phyloP scores from a whole-genome alignment of 2,888 invertebrate genomes.

The Tenodera sinensis region DNA sequence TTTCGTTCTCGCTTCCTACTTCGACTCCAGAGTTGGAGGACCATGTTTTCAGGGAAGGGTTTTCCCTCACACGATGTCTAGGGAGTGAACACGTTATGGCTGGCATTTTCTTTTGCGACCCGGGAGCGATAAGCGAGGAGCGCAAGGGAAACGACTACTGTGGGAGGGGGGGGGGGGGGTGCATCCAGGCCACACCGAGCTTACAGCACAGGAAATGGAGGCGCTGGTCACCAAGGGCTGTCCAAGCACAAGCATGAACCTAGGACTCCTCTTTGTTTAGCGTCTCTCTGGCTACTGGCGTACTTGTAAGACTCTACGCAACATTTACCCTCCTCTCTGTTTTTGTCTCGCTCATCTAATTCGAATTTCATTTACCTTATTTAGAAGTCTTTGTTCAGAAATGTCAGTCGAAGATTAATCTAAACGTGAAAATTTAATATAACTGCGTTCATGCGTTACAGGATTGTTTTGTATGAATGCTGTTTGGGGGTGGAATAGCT shows the following conservation, averaged over 20 bases:
- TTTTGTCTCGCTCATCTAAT: too few relatives aligned
- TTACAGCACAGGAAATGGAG: background rate
- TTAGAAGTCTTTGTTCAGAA: too few relatives aligned
- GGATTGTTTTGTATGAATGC: too few relatives aligned
- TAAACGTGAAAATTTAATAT: too few relatives aligned
- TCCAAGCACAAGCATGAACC: background rate
- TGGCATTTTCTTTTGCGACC: background rate
- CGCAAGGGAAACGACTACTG: background rate
- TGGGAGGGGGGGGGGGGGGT: background rate
- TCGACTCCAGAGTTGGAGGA: background rate
- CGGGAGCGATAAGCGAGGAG: background rate
- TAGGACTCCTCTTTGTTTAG: background rate
- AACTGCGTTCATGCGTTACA: too few relatives aligned
- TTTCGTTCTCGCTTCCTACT: background rate
- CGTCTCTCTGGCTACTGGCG: too few relatives aligned
- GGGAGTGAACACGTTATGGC: background rate
- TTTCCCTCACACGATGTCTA: background rate
- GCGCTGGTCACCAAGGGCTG: background rate
- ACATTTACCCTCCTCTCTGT: too few relatives aligned
- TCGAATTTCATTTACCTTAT: too few relatives aligned
- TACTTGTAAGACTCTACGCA: too few relatives aligned
- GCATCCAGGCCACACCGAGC: slow-evolving; percentile 3
- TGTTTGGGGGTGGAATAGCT: too few relatives aligned
- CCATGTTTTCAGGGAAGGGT: background rate
- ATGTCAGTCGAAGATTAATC: too few relatives aligned